Conservation (phyloP, 1,140 invertebrate species). For the Macrocentrus cingulum region DNA sequence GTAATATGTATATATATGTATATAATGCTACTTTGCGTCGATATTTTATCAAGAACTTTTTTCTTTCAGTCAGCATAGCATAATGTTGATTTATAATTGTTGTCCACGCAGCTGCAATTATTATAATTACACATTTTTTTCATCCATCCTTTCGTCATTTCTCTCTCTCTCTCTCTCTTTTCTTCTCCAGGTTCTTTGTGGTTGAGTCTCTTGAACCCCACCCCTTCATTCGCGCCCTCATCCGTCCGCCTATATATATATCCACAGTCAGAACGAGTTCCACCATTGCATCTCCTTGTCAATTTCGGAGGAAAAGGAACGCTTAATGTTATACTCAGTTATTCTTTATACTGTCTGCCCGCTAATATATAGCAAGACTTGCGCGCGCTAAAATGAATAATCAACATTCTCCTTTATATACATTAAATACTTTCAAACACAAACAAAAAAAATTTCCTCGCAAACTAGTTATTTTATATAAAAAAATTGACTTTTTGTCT, state of each 20-base stretch:
- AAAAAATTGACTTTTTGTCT: no score
- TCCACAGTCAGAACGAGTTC: conserved; percentile 14
- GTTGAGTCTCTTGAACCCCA: conserved; percentile 34
- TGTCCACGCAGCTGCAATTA: conserved; percentile 44
- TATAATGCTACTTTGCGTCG: conserved; percentile 11
- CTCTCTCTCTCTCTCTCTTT: conserved; percentile 36
- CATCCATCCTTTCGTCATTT: not conserved
- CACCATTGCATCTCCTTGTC: conserved; percentile 1
- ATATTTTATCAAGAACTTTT: conserved; percentile 20
- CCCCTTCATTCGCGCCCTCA: conserved; percentile 35
- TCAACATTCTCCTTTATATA: no score
- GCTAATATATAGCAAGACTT: no score
- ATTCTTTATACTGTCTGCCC: no score
- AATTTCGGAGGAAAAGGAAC: not conserved
- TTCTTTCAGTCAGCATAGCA: conserved; percentile 9
- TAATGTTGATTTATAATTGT: conserved; percentile 21
- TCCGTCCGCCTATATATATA: conserved; percentile 32
- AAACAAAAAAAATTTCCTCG: no score
- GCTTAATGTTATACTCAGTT: no score
- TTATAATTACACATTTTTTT: conserved; percentile 48
- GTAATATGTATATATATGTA: no score
- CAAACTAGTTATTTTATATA: no score
- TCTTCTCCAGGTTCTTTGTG: conserved; percentile 27
- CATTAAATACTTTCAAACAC: no score
- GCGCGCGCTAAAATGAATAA: no score